Percentiles rank a stretch among this genome's conserved stretches.
Conservation (phyloP, 2,797 vertebrate species). For the Halcyon smyrnensis region DNA sequence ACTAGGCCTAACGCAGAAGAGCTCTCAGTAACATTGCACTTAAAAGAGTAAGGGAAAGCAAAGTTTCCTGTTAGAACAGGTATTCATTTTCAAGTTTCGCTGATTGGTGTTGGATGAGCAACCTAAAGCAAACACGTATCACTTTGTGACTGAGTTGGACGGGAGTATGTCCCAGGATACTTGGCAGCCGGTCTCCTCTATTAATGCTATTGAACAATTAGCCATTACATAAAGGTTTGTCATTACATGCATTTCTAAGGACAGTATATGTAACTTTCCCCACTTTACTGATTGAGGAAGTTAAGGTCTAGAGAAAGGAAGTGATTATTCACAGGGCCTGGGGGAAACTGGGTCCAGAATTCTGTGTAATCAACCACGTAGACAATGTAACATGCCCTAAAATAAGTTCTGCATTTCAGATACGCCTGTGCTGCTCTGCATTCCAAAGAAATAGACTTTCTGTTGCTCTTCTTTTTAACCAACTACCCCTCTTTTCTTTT, state of each 20-base stretch:
- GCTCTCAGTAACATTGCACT: not conserved
- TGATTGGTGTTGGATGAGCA: not conserved
- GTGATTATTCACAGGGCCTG: not conserved
- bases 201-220: not conserved
- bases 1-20: not conserved
- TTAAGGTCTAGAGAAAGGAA: conserved; percentile 15
- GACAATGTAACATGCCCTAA: not conserved
- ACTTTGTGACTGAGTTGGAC: not conserved
- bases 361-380: not conserved
- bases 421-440: not conserved
- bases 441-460: not conserved
- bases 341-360: not conserved
- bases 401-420: not conserved
- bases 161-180: not conserved
- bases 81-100: not conserved
- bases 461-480: not conserved
- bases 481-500: not conserved
- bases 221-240: not conserved
- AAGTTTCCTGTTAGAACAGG: not conserved
- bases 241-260: not conserved
- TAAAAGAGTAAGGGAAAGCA: not conserved
- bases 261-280: not conserved
- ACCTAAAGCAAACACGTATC: not conserved
- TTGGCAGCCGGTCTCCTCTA: not conserved
- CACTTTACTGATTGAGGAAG: not conserved